These are phyloP conservation scores for Cotesia glomerata DNA, from an alignment of 1,140 invertebrate genomes.

Conservation along the genomic window DNA sequence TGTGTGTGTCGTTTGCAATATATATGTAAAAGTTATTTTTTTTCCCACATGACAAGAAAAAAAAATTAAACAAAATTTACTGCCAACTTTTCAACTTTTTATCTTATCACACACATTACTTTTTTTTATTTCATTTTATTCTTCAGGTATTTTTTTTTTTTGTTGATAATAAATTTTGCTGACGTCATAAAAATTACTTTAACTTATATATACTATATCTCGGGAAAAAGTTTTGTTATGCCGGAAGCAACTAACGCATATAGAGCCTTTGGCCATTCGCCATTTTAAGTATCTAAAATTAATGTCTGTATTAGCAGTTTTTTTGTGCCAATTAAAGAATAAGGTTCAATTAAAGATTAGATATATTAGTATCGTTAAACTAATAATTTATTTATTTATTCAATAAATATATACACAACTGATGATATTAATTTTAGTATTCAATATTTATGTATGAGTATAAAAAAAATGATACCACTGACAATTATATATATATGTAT, in stretches of 20 bases:
- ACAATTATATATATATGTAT: no score
- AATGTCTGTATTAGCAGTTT: background rate
- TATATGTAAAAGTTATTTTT: no score
- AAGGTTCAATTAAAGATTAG: background rate
- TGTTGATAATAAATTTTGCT: conserved; percentile 6
- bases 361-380: background rate
- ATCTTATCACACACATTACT: background rate
- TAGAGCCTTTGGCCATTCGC: conserved; percentile 9
- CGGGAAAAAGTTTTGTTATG: background rate
- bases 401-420: no score
- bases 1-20: background rate
- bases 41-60: no score
- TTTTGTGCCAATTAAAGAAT: background rate
- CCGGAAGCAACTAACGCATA: background rate
- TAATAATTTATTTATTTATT: no score
- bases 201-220: conserved; percentile 1
- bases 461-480: no score
- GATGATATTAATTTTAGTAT: no score
- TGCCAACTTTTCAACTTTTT: background rate
- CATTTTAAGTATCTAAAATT: conserved; percentile 8
- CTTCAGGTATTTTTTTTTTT: background rate
- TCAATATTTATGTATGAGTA: no score
- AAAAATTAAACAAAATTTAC: background rate
- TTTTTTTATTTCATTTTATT: background rate
- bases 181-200: conserved; percentile 16